Evolutionary conservation across 2,888 invertebrate species (phyloP).

Genomic region (Andrena chrysosceles): DNA sequence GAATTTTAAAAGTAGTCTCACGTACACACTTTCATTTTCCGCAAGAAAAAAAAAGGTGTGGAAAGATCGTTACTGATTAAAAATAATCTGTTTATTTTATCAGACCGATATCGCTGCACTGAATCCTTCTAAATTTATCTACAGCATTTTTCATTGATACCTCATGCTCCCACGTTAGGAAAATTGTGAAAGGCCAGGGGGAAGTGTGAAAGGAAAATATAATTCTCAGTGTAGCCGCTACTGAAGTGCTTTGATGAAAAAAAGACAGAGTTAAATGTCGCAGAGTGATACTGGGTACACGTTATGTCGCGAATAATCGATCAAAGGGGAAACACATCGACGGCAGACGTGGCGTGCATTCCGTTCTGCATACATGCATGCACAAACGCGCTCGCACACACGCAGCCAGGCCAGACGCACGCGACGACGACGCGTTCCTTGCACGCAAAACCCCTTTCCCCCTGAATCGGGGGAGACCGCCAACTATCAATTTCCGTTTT

Average conservation of each 20-base stretch:
- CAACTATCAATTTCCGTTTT: conserved; percentile 83
- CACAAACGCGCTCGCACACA: neutral
- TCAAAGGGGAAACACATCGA: conserved; percentile 55
- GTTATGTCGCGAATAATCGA: conserved; percentile 43
- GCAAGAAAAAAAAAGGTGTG: neutral
- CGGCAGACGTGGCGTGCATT: conserved; percentile 15
- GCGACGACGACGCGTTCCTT: conserved; percentile 53
- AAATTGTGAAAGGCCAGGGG: neutral
- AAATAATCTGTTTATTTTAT: conserved; percentile 25
- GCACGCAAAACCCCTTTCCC: conserved; percentile 38
- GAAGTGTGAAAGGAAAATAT: neutral
- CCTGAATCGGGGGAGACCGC: conserved; percentile 68
- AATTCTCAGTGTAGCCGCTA: conserved; percentile 9
- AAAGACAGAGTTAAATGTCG: conserved; percentile 49
- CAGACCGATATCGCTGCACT: conserved; percentile 3
- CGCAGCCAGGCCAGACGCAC: neutral
- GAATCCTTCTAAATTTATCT: conserved; percentile 34
- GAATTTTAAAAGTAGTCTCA: too few species aligned
- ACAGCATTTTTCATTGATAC: conserved; percentile 50
- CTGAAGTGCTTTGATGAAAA: neutral
- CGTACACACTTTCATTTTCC: too few species aligned
- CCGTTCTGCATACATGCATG: neutral
- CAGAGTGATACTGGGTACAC: neutral
- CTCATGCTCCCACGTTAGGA: neutral
- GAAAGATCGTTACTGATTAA: conserved; percentile 32